Percentiles rank a stretch among this genome's conserved stretches.
phyloP scores from a whole-genome alignment of 2,797 vertebrate genomes.

The Selene dorsalis region DNA sequence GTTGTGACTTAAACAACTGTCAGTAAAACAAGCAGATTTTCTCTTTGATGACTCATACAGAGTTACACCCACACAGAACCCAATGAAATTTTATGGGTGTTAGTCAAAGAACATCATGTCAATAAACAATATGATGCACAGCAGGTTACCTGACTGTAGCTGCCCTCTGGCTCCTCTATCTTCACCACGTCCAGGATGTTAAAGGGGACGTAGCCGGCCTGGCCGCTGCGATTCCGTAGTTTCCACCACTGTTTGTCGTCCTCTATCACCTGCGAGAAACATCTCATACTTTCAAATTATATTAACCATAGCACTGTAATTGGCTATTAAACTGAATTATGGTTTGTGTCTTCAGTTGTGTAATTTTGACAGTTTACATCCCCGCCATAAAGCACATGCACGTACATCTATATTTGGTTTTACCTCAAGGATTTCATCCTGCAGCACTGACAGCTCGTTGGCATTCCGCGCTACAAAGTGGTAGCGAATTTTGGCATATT shows the following conservation, averaged over 20 bases:
- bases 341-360: background rate
- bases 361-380: background rate
- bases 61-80: background rate
- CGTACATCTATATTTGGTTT: slow-evolving; percentile 11
- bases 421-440: slow-evolving; percentile 96
- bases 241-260: slow-evolving; percentile 98
- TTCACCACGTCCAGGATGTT: slow-evolving; percentile 90
- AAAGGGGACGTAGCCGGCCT: slow-evolving; percentile 92
- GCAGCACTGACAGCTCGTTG: slow-evolving; percentile 94
- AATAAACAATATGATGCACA: background rate
- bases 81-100: background rate
- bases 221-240: slow-evolving; percentile 91
- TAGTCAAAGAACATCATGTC: background rate
- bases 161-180: slow-evolving; percentile 81
- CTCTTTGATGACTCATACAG: background rate
- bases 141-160: slow-evolving; percentile 68
- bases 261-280: slow-evolving; percentile 89
- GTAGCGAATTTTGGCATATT: slow-evolving; percentile 93
- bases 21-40: background rate
- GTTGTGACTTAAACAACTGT: background rate
- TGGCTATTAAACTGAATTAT: slow-evolving; percentile 8
- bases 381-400: background rate
- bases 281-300: slow-evolving; percentile 4
- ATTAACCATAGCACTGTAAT: slow-evolving; percentile 2
- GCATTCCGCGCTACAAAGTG: slow-evolving; percentile 94